These are phyloP conservation scores for Pteronotus mesoamericanus DNA, from an alignment of 2,797 vertebrate genomes.

Conservation along the genomic window DNA sequence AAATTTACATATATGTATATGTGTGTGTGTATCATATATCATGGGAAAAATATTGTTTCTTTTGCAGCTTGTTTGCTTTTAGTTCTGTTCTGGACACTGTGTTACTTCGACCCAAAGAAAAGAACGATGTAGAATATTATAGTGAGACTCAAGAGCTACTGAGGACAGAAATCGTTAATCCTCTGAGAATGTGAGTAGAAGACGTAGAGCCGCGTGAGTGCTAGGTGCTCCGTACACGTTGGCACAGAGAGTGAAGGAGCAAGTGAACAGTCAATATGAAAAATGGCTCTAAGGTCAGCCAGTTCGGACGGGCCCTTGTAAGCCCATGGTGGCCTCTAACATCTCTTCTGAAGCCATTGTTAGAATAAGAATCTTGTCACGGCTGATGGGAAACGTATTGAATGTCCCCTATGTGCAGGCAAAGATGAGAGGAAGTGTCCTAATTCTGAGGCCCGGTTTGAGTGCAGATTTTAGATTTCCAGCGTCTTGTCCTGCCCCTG, in stretches of 20 bases:
- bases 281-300: background rate
- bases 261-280: background rate
- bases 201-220: background rate
- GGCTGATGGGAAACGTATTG: background rate
- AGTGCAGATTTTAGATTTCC: background rate
- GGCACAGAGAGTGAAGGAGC: background rate
- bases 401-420: background rate
- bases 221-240: background rate
- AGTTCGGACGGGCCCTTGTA: background rate
- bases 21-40: too few relatives aligned
- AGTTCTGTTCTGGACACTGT: slow-evolving; percentile 98
- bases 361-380: background rate
- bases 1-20: too few relatives aligned
- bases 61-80: slow-evolving; percentile 94
- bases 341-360: background rate
- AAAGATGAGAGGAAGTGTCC: background rate
- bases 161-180: slow-evolving; percentile 98
- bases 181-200: slow-evolving; percentile 94
- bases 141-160: slow-evolving; percentile 96
- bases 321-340: background rate
- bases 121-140: slow-evolving; percentile 98
- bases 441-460: background rate
- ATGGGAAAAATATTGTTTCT: background rate
- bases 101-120: slow-evolving; percentile 95
- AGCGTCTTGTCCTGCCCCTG: background rate